Percentiles rank a stretch among this genome's conserved stretches.
Conservation (phyloP, 2,888 invertebrate genomes). For the Chrysomela aeneicollis region DNA sequence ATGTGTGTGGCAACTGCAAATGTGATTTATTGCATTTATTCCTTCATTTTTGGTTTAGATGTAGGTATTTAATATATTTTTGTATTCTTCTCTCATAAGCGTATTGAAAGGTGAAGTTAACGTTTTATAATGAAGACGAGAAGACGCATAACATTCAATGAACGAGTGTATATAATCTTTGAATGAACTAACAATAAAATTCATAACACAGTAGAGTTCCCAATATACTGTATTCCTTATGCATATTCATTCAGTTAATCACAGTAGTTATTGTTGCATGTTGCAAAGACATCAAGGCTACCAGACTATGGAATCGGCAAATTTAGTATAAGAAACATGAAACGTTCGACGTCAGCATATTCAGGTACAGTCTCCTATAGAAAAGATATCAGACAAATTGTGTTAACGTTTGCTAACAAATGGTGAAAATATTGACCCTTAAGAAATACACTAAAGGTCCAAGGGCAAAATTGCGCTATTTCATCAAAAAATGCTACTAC, state of each 20-base stretch:
- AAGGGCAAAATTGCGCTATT: no score
- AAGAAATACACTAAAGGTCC: no score
- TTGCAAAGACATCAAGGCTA: neutral
- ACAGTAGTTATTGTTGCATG: neutral
- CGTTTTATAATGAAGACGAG: no score
- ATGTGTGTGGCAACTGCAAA: no score
- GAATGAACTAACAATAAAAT: neutral
- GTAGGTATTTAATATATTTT: neutral
- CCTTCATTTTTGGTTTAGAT: no score
- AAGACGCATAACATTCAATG: no score
- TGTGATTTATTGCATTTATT: no score
- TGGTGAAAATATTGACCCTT: no score
- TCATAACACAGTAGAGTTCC: neutral
- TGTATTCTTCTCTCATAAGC: neutral
- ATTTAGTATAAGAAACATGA: constrained; percentile 1
- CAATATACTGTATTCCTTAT: neutral
- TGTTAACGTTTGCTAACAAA: neutral
- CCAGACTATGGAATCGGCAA: neutral
- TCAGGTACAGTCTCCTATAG: neutral
- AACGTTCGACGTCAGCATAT: neutral
- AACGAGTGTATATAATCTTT: no score
- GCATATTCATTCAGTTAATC: neutral
- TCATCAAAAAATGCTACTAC: no score
- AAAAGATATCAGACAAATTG: neutral
- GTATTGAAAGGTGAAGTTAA: no score